phyloP scores from a whole-genome alignment of 2,888 invertebrate genomes.

The Alcis repandata region DNA sequence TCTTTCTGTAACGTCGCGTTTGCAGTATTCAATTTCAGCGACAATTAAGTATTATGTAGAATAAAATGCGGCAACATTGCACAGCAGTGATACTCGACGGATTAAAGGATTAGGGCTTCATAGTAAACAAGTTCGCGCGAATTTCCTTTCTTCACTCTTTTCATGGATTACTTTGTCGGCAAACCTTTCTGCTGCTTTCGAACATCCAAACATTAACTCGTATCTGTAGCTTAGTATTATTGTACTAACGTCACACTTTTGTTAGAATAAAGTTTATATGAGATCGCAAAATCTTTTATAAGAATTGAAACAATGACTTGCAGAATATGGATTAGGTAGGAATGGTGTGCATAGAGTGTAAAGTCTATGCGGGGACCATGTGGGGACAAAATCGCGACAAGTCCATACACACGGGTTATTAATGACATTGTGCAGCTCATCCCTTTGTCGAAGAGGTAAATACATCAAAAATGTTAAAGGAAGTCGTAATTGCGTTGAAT shows the following conservation, averaged over 20 bases:
- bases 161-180: slow-evolving; percentile 47
- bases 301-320: slow-evolving; percentile 55
- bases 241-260: no score
- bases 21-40: slow-evolving; percentile 67
- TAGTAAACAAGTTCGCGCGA: slow-evolving; percentile 71
- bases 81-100: slow-evolving; percentile 75
- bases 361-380: slow-evolving; percentile 43
- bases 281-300: slow-evolving; percentile 8
- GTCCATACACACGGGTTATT: slow-evolving; percentile 78
- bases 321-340: slow-evolving; percentile 41
- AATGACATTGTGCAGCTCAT: slow-evolving; percentile 77
- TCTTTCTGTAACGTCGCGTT: slow-evolving; percentile 55
- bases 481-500: slow-evolving; percentile 81
- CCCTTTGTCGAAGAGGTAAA: slow-evolving; percentile 71
- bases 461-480: slow-evolving; percentile 77
- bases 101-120: slow-evolving; percentile 77
- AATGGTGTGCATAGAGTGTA: not conserved
- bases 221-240: not conserved
- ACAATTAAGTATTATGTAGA: slow-evolving; percentile 69
- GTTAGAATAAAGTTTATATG: slow-evolving; percentile 3
- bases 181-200: slow-evolving; percentile 27
- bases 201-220: slow-evolving; percentile 23
- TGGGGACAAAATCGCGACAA: slow-evolving; percentile 71
- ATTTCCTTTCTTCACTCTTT: slow-evolving; percentile 65
- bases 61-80: slow-evolving; percentile 62